A percentile compares a stretch with the other conserved stretches of the same genome.
phyloP scores from a whole-genome alignment of 2,888 invertebrate genomes.

The Phortica okadai region DNA sequence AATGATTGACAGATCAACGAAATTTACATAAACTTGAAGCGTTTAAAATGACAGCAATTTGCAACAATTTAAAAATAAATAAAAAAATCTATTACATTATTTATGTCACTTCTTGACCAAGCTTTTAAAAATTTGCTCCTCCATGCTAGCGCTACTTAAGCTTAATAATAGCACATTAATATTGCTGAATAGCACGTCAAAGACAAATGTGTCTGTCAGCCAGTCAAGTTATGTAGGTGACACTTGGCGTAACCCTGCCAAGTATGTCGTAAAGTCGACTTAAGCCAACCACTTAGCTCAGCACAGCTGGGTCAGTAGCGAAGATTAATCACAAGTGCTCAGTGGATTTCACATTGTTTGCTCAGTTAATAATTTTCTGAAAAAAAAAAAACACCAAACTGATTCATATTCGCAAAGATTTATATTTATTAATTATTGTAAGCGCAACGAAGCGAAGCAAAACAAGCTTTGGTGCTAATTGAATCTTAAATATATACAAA shows the following conservation, averaged over 20 bases:
- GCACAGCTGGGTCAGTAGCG: slow-evolving; percentile 1
- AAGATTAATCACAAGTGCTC: neutral
- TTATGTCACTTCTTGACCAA: neutral
- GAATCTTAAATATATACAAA: too few relatives aligned
- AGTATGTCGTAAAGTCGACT: neutral
- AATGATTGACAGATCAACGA: too few relatives aligned
- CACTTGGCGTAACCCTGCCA: neutral
- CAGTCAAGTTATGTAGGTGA: slow-evolving; percentile 18
- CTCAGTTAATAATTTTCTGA: too few relatives aligned
- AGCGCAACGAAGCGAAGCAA: too few relatives aligned
- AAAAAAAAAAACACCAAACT: too few relatives aligned
- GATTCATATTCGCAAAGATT: too few relatives aligned
- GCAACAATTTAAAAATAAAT: neutral
- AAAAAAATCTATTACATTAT: neutral
- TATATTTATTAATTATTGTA: too few relatives aligned
- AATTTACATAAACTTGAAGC: too few relatives aligned
- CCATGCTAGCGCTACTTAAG: neutral
- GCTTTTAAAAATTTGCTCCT: neutral
- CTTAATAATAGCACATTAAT: neutral
- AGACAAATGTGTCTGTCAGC: slow-evolving; percentile 14
- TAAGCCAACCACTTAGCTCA: neutral
- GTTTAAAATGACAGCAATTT: too few relatives aligned
- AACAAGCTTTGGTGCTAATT: too few relatives aligned
- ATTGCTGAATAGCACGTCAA: neutral
- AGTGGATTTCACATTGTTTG: neutral